Percentiles rank a stretch among this genome's conserved stretches.
Evolutionary conservation across 2,888 invertebrate genomes (phyloP).

Genomic region (Agrotis puta): DNA sequence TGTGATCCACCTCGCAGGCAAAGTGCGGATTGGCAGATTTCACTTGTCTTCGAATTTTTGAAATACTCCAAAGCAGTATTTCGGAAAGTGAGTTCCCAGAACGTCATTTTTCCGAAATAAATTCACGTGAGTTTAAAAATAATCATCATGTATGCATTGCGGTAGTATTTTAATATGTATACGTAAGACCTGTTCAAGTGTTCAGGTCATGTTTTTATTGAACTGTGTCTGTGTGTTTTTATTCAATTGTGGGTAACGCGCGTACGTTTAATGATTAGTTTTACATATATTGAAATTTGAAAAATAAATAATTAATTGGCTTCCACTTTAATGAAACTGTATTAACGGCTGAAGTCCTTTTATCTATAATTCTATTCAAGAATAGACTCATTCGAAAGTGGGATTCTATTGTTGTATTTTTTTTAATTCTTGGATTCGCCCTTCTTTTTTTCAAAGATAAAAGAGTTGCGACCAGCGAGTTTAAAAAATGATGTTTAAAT

Average conservation of each 20-base stretch:
- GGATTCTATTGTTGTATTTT: too few species aligned
- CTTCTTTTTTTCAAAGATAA: too few species aligned
- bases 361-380: not conserved
- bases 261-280: too few species aligned
- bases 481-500: too few species aligned
- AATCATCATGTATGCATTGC: not conserved
- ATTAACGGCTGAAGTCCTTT: not conserved
- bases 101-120: not conserved
- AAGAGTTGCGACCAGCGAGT: too few species aligned
- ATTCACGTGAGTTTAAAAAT: not conserved
- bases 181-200: conserved; percentile 22
- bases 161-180: conserved; percentile 8
- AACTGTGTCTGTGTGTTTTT: not conserved
- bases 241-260: conserved; percentile 2
- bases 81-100: not conserved
- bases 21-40: too few species aligned
- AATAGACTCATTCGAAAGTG: too few species aligned
- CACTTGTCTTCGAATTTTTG: too few species aligned
- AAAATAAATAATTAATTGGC: too few species aligned
- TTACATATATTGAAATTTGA: too few species aligned
- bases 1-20: too few species aligned
- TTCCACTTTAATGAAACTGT: not conserved
- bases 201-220: conserved; percentile 22
- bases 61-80: not conserved
- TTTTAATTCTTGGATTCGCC: too few species aligned